Conservation (phyloP, 1,140 invertebrate genomes). For the Xylocopa sonorina region DNA sequence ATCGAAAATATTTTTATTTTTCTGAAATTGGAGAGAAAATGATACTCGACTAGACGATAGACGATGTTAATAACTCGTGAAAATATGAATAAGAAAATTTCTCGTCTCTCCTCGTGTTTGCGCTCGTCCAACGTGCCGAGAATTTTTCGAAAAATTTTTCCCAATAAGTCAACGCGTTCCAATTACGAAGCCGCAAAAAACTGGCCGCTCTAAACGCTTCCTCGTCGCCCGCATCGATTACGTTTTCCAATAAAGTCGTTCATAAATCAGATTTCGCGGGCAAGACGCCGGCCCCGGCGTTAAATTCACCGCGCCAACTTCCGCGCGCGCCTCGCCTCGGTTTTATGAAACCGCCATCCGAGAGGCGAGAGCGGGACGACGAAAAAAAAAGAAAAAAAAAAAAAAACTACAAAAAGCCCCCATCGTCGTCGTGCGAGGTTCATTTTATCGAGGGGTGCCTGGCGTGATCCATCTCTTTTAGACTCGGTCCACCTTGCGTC, state of each 20-base stretch:
- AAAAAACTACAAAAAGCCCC: no score
- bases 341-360: constrained; percentile 27
- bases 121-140: no score
- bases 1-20: no score
- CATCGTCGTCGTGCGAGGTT: constrained; percentile 16
- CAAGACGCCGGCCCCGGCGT: neutral
- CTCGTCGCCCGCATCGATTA: constrained; percentile 16
- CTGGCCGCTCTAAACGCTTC: neutral
- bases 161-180: neutral
- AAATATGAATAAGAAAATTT: no score
- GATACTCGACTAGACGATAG: no score
- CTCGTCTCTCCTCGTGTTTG: no score
- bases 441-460: constrained; percentile 37
- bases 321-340: neutral
- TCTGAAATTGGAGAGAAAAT: no score
- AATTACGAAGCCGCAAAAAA: neutral
- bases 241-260: constrained; percentile 29
- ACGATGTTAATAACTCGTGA: no score
- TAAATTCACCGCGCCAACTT: constrained; percentile 30
- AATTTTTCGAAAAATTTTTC: neutral
- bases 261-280: constrained; percentile 35
- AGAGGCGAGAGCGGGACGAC: neutral
- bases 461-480: constrained; percentile 61
- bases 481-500: constrained; percentile 16
- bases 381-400: neutral